A percentile compares a stretch with the other conserved stretches of the same genome.
Evolutionary conservation across 1,140 invertebrate genomes (phyloP).

Genomic region (Penaeus indicus): DNA sequence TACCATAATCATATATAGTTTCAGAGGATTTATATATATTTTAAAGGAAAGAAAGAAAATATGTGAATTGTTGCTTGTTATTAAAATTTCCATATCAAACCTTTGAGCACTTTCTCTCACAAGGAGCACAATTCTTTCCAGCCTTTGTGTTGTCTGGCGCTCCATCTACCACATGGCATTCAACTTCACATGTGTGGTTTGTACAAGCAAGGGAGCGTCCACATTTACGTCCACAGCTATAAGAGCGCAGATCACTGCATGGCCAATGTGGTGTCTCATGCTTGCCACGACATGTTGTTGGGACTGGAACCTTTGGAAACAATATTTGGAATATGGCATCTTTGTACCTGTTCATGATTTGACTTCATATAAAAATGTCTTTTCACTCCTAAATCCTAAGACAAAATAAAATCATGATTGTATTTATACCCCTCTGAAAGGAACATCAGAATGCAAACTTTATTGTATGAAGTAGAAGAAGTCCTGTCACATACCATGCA

Average conservation of each 20-base stretch:
- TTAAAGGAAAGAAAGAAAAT: background rate
- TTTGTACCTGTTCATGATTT: too few relatives aligned
- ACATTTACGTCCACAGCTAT: slow-evolving; percentile 83
- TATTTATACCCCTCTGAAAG: too few relatives aligned
- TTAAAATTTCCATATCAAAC: slow-evolving; percentile 16
- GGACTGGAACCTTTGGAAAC: slow-evolving; percentile 74
- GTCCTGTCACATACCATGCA: slow-evolving; percentile 72
- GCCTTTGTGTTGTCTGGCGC: slow-evolving; percentile 62
- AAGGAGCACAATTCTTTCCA: slow-evolving; percentile 78
- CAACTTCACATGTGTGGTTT: slow-evolving; percentile 82
- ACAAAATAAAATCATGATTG: too few relatives aligned
- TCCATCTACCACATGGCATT: slow-evolving; percentile 80
- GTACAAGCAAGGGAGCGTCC: slow-evolving; percentile 79
- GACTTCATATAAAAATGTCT: too few relatives aligned
- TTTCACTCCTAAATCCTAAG: too few relatives aligned
- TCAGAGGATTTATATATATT: too few relatives aligned
- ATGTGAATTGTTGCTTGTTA: background rate
- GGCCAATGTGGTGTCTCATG: slow-evolving; percentile 84
- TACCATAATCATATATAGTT: too few relatives aligned
- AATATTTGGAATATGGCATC: background rate
- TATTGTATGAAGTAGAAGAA: too few relatives aligned
- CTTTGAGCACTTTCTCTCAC: slow-evolving; percentile 79
- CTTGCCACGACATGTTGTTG: slow-evolving; percentile 83
- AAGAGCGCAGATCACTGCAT: slow-evolving; percentile 80
- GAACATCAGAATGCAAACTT: too few relatives aligned